These are phyloP conservation scores for Hippocampus comes DNA, from an alignment of 2,113 vertebrate species.

Conservation along the genomic window DNA sequence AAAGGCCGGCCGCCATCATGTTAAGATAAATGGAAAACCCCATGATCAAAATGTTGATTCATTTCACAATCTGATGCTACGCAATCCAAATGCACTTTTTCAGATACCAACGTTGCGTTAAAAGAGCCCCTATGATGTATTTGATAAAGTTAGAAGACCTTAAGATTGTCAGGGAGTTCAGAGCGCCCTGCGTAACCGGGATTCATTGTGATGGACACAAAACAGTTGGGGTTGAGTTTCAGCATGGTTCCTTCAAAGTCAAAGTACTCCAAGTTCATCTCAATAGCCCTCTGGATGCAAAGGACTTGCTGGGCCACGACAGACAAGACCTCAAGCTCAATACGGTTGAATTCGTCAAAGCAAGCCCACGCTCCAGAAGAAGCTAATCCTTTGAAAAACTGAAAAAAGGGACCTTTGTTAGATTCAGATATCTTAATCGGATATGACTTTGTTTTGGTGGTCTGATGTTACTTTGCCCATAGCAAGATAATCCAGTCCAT, in stretches of 20 bases:
- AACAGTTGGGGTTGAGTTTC: constrained; percentile 95
- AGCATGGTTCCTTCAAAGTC: constrained; percentile 93
- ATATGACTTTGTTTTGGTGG: not conserved
- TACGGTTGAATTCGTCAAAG: constrained; percentile 95
- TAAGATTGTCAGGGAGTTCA: constrained; percentile 95
- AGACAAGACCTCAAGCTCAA: constrained; percentile 93
- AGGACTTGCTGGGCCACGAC: constrained; percentile 98
- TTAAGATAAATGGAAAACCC: not conserved
- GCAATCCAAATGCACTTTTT: not conserved
- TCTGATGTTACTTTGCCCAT: constrained; percentile 76
- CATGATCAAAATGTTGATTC: not conserved
- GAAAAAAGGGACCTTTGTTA: not conserved
- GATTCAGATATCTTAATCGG: not conserved
- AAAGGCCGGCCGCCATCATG: not conserved
- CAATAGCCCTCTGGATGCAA: constrained; percentile 92
- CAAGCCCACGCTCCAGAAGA: constrained; percentile 92
- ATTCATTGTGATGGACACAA: constrained; percentile 98
- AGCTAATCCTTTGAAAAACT: constrained; percentile 93
- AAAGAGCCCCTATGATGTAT: not conserved
- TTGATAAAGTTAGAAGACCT: constrained; percentile 70
- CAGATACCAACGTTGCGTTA: not conserved
- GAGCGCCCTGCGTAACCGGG: constrained; percentile 96
- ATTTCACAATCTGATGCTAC: not conserved
- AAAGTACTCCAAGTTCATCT: constrained; percentile 83
- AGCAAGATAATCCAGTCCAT: constrained; percentile 91